A percentile compares a stretch with the other conserved stretches of the same genome.
phyloP scores from a whole-genome alignment of 2,797 vertebrate genomes.

The Masticophis lateralis region DNA sequence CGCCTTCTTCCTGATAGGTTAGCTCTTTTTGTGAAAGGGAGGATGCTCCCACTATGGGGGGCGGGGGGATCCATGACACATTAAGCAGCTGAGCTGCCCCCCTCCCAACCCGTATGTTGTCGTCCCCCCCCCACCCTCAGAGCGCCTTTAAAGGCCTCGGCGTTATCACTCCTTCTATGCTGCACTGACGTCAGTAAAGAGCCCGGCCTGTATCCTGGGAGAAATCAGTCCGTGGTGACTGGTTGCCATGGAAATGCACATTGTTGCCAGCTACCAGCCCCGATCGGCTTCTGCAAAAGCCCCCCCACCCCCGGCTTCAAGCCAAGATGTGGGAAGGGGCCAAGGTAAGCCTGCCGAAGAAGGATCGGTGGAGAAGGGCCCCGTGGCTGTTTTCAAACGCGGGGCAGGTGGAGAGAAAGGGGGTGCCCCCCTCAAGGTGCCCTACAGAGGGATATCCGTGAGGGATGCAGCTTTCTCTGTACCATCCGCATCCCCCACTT shows the following conservation, averaged over 20 bases:
- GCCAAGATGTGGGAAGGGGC: neutral
- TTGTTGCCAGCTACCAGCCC: slow-evolving; percentile 73
- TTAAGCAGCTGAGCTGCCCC: too few relatives aligned
- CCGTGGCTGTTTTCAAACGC: accelerated
- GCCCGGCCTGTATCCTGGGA: slow-evolving; percentile 78
- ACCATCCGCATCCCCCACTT: neutral
- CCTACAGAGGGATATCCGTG: neutral
- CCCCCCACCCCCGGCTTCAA: neutral
- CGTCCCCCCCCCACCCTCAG: neutral
- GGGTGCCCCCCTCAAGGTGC: neutral
- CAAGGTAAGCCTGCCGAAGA: neutral
- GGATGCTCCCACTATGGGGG: neutral
- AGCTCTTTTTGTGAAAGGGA: neutral
- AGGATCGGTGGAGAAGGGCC: too few relatives aligned
- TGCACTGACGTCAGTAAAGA: slow-evolving; percentile 77
- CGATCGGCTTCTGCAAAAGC: slow-evolving; percentile 33
- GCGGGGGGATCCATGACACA: accelerated
- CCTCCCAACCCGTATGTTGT: too few relatives aligned
- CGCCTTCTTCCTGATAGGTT: neutral
- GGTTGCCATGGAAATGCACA: slow-evolving; percentile 92
- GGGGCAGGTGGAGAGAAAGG: neutral
- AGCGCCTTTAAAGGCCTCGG: slow-evolving; percentile 1
- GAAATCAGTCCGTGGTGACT: slow-evolving; percentile 85
- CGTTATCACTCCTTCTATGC: slow-evolving; percentile 31
- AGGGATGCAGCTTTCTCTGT: neutral